Base-by-base conservation (phyloP, 1,140 invertebrate genomes). In the Drosophila burlai region DNA sequence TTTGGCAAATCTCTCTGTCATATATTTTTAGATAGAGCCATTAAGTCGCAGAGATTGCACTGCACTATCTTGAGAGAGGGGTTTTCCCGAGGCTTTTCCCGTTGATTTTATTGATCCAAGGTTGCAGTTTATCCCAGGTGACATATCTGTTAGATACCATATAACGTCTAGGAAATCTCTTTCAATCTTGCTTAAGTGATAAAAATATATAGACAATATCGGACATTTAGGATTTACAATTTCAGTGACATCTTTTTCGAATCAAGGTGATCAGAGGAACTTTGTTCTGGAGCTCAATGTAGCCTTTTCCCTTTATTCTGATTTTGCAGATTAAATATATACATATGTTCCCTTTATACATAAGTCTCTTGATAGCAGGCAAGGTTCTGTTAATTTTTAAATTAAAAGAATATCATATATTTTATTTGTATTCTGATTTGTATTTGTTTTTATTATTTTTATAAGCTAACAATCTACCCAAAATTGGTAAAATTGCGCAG, bases 401-500 rank as follows among this genome's bases (percentile, higher is more conserved):
- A 24, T 4, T 13, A 57, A 38, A 15, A 2, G 21, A 24, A 2
- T 59, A 11, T 2, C 5, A 47, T 60, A 42, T 31, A 50, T 38
- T 66, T 57, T 8, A 50, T 21, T 74, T 64, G 8, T 34, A 16
- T 26, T 13, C 15, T 36, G 10, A 13, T 29, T 21, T 58, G 45
- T 42, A 42, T 58, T 38, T 9, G 46, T 57, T 11, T 11, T 36
- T 36, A 36, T 36, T 36, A 43, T 29, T 21, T 57, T 43, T 34
- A 31, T 11, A n/a, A 24, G 7, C 9, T 34, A 1, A 16, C 29
- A 15, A 10, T 63, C 16, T 80, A 90, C 31, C 86, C 86, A 36
- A 85, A 93, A 21, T 68, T 81, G 10, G 92, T 93, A 49, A 83
- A 78, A 11, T 80, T 45, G 8, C 80, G 80, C 31, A 93, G 62